A percentile compares a stretch with the other conserved stretches of the same genome.
Evolutionary conservation across 2,888 invertebrate species (phyloP).

Genomic region (Bibio marci): DNA sequence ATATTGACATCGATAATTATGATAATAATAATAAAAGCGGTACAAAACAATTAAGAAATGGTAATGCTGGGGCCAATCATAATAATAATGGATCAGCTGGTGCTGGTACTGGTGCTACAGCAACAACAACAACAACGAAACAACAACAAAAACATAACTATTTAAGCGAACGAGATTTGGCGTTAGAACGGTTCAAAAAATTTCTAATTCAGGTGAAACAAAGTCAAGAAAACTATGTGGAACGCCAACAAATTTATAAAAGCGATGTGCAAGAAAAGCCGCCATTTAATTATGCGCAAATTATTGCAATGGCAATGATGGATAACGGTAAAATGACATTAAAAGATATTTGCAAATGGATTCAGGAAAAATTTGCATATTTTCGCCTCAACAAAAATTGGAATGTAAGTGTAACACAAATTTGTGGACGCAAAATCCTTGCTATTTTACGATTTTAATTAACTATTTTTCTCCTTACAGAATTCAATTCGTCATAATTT

Average conservation of each 20-base stretch:
- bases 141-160: constrained; percentile 4
- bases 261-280: constrained; percentile 23
- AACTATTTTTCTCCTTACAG: no score
- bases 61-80: no score
- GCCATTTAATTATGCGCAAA: constrained; percentile 28
- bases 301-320: constrained; percentile 29
- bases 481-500: constrained; percentile 29
- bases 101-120: not conserved
- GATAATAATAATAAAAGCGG: not conserved
- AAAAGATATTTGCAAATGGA: constrained; percentile 28
- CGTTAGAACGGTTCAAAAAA: constrained; percentile 22
- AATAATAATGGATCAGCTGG: no score
- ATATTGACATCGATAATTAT: not conserved
- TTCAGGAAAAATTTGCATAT: constrained; percentile 26
- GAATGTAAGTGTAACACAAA: constrained; percentile 24
- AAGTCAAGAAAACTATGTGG: constrained; percentile 21
- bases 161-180: constrained; percentile 17
- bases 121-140: not conserved
- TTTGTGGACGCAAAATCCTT: no score
- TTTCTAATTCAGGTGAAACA: constrained; percentile 24
- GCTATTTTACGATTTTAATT: no score
- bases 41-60: not conserved
- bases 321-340: constrained; percentile 25
- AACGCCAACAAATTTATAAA: constrained; percentile 18
- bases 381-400: constrained; percentile 27